Evolutionary conservation across 2,113 vertebrate species (phyloP), one percentile per base, ranked within the genome.

Genomic region (Apteryx owenii): DNA sequence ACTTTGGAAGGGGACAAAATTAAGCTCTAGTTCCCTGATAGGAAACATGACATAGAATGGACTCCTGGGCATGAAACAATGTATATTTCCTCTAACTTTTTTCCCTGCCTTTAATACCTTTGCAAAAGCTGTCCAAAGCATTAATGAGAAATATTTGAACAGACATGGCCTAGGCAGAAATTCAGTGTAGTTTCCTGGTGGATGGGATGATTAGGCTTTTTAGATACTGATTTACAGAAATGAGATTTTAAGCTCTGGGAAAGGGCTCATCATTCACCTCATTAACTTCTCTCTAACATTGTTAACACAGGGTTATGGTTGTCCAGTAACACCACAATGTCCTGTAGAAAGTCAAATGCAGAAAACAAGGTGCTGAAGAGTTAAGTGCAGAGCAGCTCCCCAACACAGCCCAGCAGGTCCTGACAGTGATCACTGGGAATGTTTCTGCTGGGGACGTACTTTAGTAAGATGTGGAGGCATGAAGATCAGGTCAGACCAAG

Each of bases 1-100:
- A 93, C 75, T 93, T 42, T 60, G 81, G 36, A 78, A 91, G 31
- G 85, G 79, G 60, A 83, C 54, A 91, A 91, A 96, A 93, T 88
- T 93, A 90, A 95, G 64, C 88, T 71, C 21, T 40, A 51, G 25
- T 66, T 91, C 48, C 20, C 58, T 70, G 62, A 50, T 93, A 94
- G 95, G 95, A 95, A 97, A 85, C 26, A 12, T 4, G 54, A 40
- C 31, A n/a, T 22, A 95, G 90, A 93, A 83, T 54, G 60, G 50
- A 50, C 46, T 31, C 36, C 28, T 58, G 65, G 64, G 44, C 58
- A 53, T 17, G 31, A 75, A 96, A 95, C 93, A 97, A 96, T 91
- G 90, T 81, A 54, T 81, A 46, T 94, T 96, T 95, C 92, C 92
- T 88, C 88, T 36, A 81, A 82, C 29, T 79, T 38, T 8, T 25